Percentiles rank a stretch among this genome's conserved stretches.
Evolutionary conservation across 2,113 vertebrate genomes (phyloP).

Genomic region (Bolborhynchus lineola): DNA sequence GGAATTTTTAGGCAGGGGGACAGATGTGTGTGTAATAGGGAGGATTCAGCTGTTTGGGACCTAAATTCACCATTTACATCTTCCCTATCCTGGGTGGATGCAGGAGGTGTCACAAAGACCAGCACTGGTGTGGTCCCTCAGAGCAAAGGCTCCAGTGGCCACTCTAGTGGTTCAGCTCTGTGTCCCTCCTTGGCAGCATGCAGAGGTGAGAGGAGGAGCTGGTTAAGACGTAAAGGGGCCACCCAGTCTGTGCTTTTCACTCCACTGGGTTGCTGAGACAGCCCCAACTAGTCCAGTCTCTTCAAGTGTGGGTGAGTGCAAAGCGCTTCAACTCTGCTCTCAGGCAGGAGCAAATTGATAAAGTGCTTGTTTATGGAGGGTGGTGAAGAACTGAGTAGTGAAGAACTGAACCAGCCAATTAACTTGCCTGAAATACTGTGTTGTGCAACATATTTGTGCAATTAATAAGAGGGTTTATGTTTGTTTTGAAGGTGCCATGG

Average conservation of each 20-base stretch:
- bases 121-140: neutral
- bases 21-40: neutral
- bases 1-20: neutral
- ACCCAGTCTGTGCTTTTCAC: fast-evolving
- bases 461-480: neutral
- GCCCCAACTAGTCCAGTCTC: neutral
- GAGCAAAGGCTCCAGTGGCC: neutral
- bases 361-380: neutral
- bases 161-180: neutral
- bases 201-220: neutral
- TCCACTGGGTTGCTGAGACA: neutral
- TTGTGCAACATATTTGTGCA: neutral
- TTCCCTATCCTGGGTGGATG: neutral
- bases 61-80: neutral
- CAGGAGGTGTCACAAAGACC: fast-evolving
- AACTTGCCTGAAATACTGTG: neutral
- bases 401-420: slow-evolving; percentile 4
- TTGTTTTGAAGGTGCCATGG: neutral
- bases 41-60: neutral
- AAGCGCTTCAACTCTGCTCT: neutral
- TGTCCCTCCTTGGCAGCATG: neutral
- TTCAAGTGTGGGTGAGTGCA: neutral
- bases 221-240: neutral
- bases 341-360: neutral
- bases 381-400: neutral